phyloP scores from a whole-genome alignment of 2,113 vertebrate species.

The Pseudorasbora parva region DNA sequence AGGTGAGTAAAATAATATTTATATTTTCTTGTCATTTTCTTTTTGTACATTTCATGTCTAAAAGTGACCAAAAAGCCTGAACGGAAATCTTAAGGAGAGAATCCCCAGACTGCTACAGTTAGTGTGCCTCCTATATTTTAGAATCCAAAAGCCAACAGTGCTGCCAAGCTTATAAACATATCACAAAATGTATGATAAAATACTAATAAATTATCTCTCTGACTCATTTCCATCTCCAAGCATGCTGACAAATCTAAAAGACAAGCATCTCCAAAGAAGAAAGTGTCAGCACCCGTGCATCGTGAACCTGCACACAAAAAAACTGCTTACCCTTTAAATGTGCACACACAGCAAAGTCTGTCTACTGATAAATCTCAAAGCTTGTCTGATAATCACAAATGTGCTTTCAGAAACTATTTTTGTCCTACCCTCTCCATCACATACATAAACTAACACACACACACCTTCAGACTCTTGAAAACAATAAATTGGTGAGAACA shows the following conservation, averaged over 20 bases:
- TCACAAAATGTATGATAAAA: no score
- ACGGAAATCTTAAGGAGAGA: no score
- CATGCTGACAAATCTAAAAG: neutral
- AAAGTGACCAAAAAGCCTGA: no score
- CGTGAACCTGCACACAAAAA: slow-evolving; percentile 14
- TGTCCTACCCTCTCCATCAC: slow-evolving; percentile 10
- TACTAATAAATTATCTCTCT: neutral
- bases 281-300: neutral
- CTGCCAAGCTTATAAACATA: no score
- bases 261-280: neutral
- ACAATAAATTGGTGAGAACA: slow-evolving; percentile 79
- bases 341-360: slow-evolving; percentile 12
- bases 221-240: neutral
- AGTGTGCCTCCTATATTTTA: no score
- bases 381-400: neutral
- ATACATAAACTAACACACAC: slow-evolving; percentile 29
- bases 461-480: slow-evolving; percentile 39
- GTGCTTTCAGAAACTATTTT: slow-evolving; percentile 7
- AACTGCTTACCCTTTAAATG: slow-evolving; percentile 10
- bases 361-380: slow-evolving; percentile 4
- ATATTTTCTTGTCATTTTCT: no score
- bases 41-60: no score
- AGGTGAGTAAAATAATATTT: no score
- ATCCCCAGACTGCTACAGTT: no score
- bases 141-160: no score